A percentile compares a stretch with the other conserved stretches of the same genome.
Conservation (phyloP, 1,140 invertebrate species). For the Drosophila suzukii region DNA sequence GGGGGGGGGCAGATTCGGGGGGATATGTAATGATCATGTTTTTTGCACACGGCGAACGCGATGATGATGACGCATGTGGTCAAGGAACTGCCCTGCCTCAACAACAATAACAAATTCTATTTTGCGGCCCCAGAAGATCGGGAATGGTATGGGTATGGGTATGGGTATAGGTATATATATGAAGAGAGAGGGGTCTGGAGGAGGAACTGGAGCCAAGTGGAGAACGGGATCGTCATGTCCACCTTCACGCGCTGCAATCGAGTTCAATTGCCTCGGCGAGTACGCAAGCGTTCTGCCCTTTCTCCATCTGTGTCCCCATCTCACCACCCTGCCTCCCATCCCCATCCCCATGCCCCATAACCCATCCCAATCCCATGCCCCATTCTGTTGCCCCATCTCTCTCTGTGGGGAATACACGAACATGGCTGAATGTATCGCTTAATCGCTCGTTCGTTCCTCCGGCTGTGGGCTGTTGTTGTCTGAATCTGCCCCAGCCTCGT, state of each 20-base stretch:
- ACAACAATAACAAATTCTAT: conserved; percentile 76
- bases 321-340: background rate
- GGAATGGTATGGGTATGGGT: background rate
- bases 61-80: conserved; percentile 78
- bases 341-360: conserved; percentile 3
- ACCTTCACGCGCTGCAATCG: conserved; percentile 71
- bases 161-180: conserved; percentile 3
- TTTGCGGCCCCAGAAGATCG: conserved; percentile 36
- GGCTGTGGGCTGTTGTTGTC: conserved; percentile 35
- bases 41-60: conserved; percentile 67
- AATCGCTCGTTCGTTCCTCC: conserved; percentile 59
- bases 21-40: conserved; percentile 56
- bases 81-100: conserved; percentile 70
- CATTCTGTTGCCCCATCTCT: conserved; percentile 10
- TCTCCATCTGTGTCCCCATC: conserved; percentile 46
- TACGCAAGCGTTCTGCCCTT: conserved; percentile 63
- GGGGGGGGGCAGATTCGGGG: conserved; percentile 30
- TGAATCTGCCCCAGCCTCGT: background rate
- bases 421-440: conserved; percentile 67
- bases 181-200: background rate
- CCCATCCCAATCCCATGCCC: conserved; percentile 5
- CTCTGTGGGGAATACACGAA: conserved; percentile 65
- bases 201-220: conserved; percentile 14
- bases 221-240: conserved; percentile 66
- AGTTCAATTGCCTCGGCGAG: conserved; percentile 72